phyloP scores from a whole-genome alignment of 2,888 invertebrate genomes.

The Nymphalis polychloros region DNA sequence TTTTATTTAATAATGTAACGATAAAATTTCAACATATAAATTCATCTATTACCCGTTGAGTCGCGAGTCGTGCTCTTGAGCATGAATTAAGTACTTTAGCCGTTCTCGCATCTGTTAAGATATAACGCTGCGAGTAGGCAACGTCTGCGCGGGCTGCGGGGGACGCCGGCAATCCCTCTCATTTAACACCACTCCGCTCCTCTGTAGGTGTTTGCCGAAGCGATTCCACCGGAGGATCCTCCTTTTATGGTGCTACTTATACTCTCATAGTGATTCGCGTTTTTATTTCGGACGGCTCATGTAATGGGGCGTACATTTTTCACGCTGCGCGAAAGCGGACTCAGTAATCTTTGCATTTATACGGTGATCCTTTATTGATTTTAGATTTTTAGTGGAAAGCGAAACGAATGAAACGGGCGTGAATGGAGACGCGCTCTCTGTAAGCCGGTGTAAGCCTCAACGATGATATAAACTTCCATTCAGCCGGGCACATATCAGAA shows the following conservation, averaged over 20 bases:
- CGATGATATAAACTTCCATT: slow-evolving; percentile 79
- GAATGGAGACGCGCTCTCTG: slow-evolving; percentile 77
- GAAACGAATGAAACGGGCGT: slow-evolving; percentile 77
- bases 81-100: slow-evolving; percentile 62
- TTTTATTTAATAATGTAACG: slow-evolving; percentile 24
- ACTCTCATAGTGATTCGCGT: slow-evolving; percentile 81
- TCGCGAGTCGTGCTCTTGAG: slow-evolving; percentile 49
- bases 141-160: slow-evolving; percentile 49
- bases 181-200: slow-evolving; percentile 79
- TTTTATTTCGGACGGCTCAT: slow-evolving; percentile 80
- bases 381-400: slow-evolving; percentile 81
- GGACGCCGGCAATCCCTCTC: slow-evolving; percentile 76
- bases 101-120: slow-evolving; percentile 66
- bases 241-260: slow-evolving; percentile 78
- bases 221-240: slow-evolving; percentile 75
- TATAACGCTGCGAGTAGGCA: slow-evolving; percentile 57
- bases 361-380: slow-evolving; percentile 81
- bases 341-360: slow-evolving; percentile 81
- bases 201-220: slow-evolving; percentile 81
- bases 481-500: slow-evolving; percentile 66
- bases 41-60: slow-evolving; percentile 56
- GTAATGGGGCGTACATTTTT: slow-evolving; percentile 78
- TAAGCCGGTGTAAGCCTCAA: slow-evolving; percentile 76
- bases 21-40: slow-evolving; percentile 27
- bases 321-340: slow-evolving; percentile 73